phyloP scores from a whole-genome alignment of 2,113 vertebrate species.

The Psammodynastes pulverulentus region DNA sequence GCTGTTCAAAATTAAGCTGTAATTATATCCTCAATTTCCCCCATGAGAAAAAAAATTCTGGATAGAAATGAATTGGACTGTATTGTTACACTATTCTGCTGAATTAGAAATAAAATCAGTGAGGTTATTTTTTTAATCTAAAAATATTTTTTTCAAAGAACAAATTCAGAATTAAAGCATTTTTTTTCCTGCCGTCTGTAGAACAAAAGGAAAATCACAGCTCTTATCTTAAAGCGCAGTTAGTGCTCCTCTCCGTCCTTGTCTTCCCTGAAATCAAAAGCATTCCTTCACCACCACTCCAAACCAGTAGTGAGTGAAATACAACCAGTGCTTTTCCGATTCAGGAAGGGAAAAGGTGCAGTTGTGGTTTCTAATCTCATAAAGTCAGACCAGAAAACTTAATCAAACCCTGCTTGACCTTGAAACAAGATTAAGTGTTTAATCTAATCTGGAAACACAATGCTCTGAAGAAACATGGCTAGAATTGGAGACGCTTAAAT shows the following conservation, averaged over 20 bases:
- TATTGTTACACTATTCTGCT: not conserved
- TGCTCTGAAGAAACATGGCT: conserved; percentile 23
- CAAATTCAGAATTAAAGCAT: not conserved
- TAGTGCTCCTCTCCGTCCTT: not conserved
- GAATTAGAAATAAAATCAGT: not conserved
- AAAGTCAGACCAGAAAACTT: conserved; percentile 22
- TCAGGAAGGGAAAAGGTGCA: not conserved
- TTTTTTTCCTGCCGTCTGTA: not conserved
- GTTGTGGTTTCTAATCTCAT: conserved; percentile 11
- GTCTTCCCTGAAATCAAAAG: not conserved
- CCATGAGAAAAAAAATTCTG: not conserved
- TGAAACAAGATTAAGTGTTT: conserved; percentile 40
- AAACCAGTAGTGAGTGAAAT: not conserved
- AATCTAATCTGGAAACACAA: conserved; percentile 31
- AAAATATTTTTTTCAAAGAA: not conserved
- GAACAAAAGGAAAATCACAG: not conserved
- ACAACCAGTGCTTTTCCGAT: not conserved
- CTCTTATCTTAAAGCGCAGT: not conserved
- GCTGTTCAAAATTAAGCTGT: not conserved
- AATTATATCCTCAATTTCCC: not conserved
- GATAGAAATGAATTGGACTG: not conserved
- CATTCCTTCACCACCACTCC: not conserved
- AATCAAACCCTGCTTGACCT: conserved; percentile 36
- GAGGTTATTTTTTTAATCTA: not conserved
- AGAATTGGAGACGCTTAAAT: conserved; percentile 25